Evolutionary conservation across 1,140 invertebrate species (phyloP), one percentile per base, ranked within the genome.

Genomic region (Pomacea maculata): DNA sequence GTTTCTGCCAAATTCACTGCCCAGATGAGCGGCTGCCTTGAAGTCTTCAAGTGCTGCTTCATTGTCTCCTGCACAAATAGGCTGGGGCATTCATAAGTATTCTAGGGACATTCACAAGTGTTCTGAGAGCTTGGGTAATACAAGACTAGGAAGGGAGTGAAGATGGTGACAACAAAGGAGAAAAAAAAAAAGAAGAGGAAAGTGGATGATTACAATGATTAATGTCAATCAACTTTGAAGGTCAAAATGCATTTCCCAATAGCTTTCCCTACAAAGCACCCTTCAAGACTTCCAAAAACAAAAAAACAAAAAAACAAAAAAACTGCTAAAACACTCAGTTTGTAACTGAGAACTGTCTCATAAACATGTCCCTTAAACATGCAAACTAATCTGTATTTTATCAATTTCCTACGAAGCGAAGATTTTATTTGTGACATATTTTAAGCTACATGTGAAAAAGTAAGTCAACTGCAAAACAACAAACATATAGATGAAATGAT

Each of bases 1-100:
- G 83, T 94, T 93, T 89, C 95, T 96, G 45, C 96, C 96, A 92
- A 97, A 97, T 34, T 92, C 92, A 83, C 94, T 96, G 10, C 96
- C 96, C 57, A 95, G 88, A 82, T 94, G 92, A 2, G 95, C 94
- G 5, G 96, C 95, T 83, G 92, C 91, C 84, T 94, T 91, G 85
- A 97, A 96, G 85, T 96, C 95, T 64, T 86, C 88, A 79, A 89
- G 77, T 57, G 90, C 87, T 63, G 84, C 85, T n/a, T 88, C 86
- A 70, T 89, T 88, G 78, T 90, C 84, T 15, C 87, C 90, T 91
- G 82, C 14, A 68, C 12, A 61, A n/a, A 74, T 63, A 19, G 76
- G 54, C 19, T 65, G 25, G 80, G 68, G 63, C 17, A 34, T 21
- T 25, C 14, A 25, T 2, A 45, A 68, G 11, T 45, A 9, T n/a